Evolutionary conservation across 2,113 vertebrate genomes (phyloP).

Genomic region (Onychostoma macrolepis): DNA sequence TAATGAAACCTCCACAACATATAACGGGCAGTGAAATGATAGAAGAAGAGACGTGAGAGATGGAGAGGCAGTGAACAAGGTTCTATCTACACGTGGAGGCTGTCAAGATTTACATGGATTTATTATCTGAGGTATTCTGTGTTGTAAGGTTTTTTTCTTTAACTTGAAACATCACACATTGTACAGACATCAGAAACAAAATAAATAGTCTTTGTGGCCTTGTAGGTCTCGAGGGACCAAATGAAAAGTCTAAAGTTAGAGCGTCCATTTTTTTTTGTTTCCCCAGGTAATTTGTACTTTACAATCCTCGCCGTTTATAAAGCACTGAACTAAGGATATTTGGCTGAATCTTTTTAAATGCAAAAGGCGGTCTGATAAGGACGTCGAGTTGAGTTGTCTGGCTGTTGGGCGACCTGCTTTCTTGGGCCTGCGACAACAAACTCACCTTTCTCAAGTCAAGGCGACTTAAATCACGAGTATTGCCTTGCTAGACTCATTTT

Average conservation of each 20-base stretch:
- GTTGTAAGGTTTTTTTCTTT: conserved; percentile 71
- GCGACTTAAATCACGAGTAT: conserved; percentile 23
- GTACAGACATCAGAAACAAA: conserved; percentile 41
- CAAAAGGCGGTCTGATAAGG: conserved; percentile 28
- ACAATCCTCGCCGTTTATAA: conserved; percentile 81
- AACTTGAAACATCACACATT: conserved; percentile 49
- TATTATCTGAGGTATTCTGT: conserved; percentile 80
- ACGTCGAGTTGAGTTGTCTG: conserved; percentile 36
- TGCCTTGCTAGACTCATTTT: conserved; percentile 30
- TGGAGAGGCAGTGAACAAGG: conserved; percentile 47
- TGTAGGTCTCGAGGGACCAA: conserved; percentile 50
- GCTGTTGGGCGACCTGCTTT: conserved; percentile 44
- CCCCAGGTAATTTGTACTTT: conserved; percentile 52
- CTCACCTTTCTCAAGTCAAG: neutral
- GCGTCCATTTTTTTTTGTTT: conserved; percentile 56
- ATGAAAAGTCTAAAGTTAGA: conserved; percentile 45
- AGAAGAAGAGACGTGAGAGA: neutral
- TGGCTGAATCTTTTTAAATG: conserved; percentile 67
- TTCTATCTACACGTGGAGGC: conserved; percentile 64
- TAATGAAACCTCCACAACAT: conserved; percentile 55
- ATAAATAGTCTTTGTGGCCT: conserved; percentile 29
- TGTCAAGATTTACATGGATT: conserved; percentile 73
- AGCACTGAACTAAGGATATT: conserved; percentile 78
- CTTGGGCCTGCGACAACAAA: conserved; percentile 52
- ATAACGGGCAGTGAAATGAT: conserved; percentile 46